Evolutionary conservation across 2,888 invertebrate genomes (phyloP).

Genomic region (Gryllus longicercus): DNA sequence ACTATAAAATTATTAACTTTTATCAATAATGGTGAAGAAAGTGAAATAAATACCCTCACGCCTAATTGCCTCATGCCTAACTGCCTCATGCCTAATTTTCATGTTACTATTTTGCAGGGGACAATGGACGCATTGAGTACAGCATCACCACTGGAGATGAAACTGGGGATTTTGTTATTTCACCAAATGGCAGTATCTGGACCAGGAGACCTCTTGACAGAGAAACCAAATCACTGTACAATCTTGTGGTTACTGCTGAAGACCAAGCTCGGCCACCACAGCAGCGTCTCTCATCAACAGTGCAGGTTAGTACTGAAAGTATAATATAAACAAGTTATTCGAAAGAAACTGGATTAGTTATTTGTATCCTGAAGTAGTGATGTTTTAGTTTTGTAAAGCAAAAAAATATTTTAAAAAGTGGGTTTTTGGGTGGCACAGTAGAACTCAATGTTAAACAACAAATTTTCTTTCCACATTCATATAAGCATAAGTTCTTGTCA

Average conservation of each 20-base stretch:
- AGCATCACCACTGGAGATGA: conserved; percentile 80
- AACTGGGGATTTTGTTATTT: conserved; percentile 72
- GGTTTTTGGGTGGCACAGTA: no score
- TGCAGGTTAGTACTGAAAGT: conserved; percentile 60
- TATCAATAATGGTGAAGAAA: no score
- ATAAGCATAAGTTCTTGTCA: no score
- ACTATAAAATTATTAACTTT: no score
- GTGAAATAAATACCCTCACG: conserved; percentile 22
- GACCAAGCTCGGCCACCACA: conserved; percentile 75
- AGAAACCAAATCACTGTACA: conserved; percentile 77
- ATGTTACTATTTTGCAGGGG: conserved; percentile 55
- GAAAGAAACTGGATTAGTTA: no score
- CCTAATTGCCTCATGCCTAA: conserved; percentile 35
- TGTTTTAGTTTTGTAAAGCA: no score
- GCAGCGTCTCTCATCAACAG: conserved; percentile 75
- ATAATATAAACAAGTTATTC: no score
- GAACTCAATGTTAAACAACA: no score
- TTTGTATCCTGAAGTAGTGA: no score
- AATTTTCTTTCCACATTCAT: no score
- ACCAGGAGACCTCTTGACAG: conserved; percentile 75
- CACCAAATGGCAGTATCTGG: conserved; percentile 78
- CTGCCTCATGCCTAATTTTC: conserved; percentile 35
- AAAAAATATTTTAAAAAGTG: no score
- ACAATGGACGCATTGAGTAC: conserved; percentile 81
- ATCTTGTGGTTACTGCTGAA: conserved; percentile 78